Evolutionary conservation across 2,888 invertebrate species (phyloP).

Genomic region (Eupithecia vulgata): DNA sequence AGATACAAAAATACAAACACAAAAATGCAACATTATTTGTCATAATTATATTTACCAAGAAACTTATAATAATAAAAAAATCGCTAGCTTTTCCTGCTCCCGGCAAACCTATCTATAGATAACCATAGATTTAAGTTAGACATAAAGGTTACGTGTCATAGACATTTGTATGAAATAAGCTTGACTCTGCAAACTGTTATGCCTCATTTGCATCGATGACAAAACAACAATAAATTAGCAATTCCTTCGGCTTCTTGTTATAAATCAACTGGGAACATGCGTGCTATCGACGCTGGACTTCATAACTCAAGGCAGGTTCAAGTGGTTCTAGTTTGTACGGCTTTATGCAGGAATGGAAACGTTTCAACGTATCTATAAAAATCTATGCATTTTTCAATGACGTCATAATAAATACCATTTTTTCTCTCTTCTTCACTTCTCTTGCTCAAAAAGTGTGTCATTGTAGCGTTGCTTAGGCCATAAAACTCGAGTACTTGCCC

Average conservation of each 20-base stretch:
- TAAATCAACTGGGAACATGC: constrained; percentile 60
- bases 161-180: neutral
- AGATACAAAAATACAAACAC: too few species aligned
- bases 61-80: too few species aligned
- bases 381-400: neutral
- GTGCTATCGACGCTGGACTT: constrained; percentile 52
- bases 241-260: constrained; percentile 53
- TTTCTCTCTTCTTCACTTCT: too few species aligned
- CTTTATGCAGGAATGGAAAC: constrained; percentile 20
- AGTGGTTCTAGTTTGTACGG: constrained; percentile 9
- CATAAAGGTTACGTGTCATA: neutral
- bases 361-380: neutral
- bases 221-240: constrained; percentile 59
- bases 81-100: too few species aligned
- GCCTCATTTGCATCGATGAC: constrained; percentile 44
- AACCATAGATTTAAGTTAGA: too few species aligned
- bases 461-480: too few species aligned
- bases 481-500: too few species aligned
- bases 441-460: too few species aligned
- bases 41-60: too few species aligned
- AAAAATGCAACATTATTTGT: too few species aligned
- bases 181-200: constrained; percentile 24
- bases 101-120: too few species aligned
- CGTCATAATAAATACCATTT: neutral
- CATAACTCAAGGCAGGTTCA: constrained; percentile 27